Evolutionary conservation across 2,113 vertebrate genomes (phyloP).

Genomic region (Eurystomus gularis): DNA sequence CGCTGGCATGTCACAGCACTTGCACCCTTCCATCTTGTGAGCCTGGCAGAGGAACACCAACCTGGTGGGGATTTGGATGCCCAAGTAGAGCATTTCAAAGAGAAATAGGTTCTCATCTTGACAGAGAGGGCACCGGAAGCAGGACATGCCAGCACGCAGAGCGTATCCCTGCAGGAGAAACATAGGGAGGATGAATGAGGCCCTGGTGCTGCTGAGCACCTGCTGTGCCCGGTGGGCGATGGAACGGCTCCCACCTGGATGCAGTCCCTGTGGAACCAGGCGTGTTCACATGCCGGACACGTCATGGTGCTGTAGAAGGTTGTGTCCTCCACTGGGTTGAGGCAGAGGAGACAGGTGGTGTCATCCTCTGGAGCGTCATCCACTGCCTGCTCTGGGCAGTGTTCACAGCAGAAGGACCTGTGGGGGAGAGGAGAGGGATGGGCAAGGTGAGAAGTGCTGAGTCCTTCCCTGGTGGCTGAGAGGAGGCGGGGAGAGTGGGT

Average conservation of each 20-base stretch:
- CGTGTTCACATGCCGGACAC: background rate
- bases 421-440: background rate
- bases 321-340: background rate
- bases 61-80: background rate
- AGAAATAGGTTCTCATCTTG: background rate
- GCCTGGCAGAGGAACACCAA: background rate
- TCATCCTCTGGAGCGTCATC: fast-evolving
- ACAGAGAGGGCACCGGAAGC: background rate
- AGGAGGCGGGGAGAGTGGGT: background rate
- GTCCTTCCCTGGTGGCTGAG: background rate
- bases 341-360: background rate
- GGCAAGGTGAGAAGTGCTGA: background rate
- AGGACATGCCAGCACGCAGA: background rate
- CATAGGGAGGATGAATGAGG: background rate
- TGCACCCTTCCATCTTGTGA: background rate
- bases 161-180: background rate
- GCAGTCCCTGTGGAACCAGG: background rate
- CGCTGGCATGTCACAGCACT: background rate
- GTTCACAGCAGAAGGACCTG: background rate
- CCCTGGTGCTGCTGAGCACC: background rate
- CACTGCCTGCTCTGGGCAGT: background rate
- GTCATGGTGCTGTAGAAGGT: background rate
- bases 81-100: background rate
- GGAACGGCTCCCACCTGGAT: background rate
- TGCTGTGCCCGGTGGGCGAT: background rate